phyloP scores from a whole-genome alignment of 2,888 invertebrate species.

The Melipona beecheii region DNA sequence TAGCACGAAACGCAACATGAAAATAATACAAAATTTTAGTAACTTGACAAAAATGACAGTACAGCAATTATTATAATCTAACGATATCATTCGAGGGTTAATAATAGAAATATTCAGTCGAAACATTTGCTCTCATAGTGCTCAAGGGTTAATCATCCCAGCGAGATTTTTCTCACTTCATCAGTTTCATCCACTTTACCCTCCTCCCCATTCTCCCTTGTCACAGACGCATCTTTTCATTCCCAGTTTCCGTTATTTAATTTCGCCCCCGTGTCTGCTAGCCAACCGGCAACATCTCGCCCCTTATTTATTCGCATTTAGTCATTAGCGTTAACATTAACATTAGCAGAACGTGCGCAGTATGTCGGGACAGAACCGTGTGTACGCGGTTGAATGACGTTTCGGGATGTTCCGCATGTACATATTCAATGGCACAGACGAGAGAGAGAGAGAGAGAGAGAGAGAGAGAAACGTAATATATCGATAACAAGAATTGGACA shows the following conservation, averaged over 20 bases:
- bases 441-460: no score
- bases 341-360: neutral
- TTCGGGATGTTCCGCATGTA: neutral
- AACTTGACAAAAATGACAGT: no score
- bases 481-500: neutral
- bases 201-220: neutral
- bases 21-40: no score
- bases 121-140: no score
- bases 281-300: conserved; percentile 54
- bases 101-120: no score
- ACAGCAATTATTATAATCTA: no score
- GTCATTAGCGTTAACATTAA: conserved; percentile 34
- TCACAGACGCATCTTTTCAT: neutral
- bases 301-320: conserved; percentile 68
- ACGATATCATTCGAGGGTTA: no score
- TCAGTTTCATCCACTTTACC: neutral
- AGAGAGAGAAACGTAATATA: neutral
- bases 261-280: neutral
- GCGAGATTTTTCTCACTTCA: no score
- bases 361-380: conserved; percentile 1
- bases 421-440: neutral
- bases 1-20: no score
- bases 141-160: no score
- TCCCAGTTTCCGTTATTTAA: neutral
- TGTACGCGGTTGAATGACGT: neutral